Evolutionary conservation across 2,797 vertebrate species (phyloP), one percentile per base, ranked within the genome.

Genomic region (Sebastes hopkinsi): DNA sequence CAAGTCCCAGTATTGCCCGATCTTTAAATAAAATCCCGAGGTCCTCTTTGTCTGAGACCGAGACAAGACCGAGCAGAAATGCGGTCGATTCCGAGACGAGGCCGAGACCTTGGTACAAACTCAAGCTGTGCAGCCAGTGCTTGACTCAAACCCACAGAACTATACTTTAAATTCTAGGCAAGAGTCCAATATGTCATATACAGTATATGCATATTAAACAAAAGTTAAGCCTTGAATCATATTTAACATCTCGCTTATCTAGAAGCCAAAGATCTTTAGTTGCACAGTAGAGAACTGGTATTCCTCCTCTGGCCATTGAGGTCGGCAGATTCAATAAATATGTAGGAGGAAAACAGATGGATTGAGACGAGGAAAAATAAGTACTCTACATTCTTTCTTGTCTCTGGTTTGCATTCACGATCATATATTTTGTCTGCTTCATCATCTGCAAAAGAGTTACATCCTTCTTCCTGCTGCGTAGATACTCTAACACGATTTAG

Each of bases 361-460:
- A 38, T 42, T 42, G 18, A 32, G 30, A 16, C 14, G 0, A 12
- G 50, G 50, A 52, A 1, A 52, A 52, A 52, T 10, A 52, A n/a
- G 50, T 52, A 65, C 30, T 65, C 25, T 34, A 27, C 22, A 36
- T 50, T 23, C 13, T 36, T 6, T 8, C 27, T 32, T 18, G 11
- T 50, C 50, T 62, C 42, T 58, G 20, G 2, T 36, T 56, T 50
- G 25, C 14, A 22, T 56, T 36, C 20, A 29, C 1, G 25, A 75
- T 71, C 59, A 13, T 68, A 64, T 20, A 72, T 58, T 58, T 38
- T 50, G 25, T 67, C 62, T 46, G 16, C 32, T 13, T 67, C 65
- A 23, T 38, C 54, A 75, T 55, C 52, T 70, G 8, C 42, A 64
- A 50, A 52, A 58, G 60, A 79, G 54, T 34, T 38, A 38, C 34